A percentile compares a stretch with the other conserved stretches of the same genome.
Conservation (phyloP, 2,888 invertebrate species). For the Trissolcus japonicus region DNA sequence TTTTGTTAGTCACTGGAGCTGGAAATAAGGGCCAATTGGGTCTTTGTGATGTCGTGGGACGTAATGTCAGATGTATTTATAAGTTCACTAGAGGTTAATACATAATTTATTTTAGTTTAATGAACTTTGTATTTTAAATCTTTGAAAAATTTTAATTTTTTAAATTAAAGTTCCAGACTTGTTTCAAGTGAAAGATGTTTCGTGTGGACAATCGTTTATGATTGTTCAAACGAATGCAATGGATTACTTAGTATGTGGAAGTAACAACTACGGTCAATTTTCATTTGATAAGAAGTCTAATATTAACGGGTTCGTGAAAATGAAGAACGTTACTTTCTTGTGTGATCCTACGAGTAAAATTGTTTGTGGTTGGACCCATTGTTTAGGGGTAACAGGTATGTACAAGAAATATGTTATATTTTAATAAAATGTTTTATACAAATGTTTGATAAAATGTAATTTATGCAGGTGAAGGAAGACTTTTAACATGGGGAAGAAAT, state of each 20-base stretch:
- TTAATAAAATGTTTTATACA: background rate
- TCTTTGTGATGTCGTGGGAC: constrained; percentile 69
- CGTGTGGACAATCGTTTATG: constrained; percentile 90
- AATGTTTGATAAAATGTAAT: background rate
- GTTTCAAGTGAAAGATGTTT: constrained; percentile 79
- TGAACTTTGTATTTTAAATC: background rate
- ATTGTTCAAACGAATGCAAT: constrained; percentile 79
- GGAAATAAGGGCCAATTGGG: constrained; percentile 84
- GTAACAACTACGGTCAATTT: constrained; percentile 89
- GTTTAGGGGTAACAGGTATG: constrained; percentile 76
- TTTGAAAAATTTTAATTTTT: constrained; percentile 1
- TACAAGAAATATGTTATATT: background rate
- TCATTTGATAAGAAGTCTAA: constrained; percentile 77
- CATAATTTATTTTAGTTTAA: background rate
- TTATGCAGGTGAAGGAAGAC: constrained; percentile 78
- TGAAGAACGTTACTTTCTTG: constrained; percentile 75
- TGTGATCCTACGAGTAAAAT: constrained; percentile 73
- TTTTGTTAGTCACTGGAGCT: constrained; percentile 82
- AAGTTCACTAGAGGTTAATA: constrained; percentile 31
- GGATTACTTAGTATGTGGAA: constrained; percentile 86
- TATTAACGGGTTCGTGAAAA: constrained; percentile 78
- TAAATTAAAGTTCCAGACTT: constrained; percentile 77
- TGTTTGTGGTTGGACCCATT: constrained; percentile 87
- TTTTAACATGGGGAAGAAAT: constrained; percentile 89
- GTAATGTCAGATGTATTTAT: constrained; percentile 17